Percentiles rank a stretch among this genome's conserved stretches.
phyloP scores from a whole-genome alignment of 2,888 invertebrate genomes.

The Diaprepes abbreviatus region DNA sequence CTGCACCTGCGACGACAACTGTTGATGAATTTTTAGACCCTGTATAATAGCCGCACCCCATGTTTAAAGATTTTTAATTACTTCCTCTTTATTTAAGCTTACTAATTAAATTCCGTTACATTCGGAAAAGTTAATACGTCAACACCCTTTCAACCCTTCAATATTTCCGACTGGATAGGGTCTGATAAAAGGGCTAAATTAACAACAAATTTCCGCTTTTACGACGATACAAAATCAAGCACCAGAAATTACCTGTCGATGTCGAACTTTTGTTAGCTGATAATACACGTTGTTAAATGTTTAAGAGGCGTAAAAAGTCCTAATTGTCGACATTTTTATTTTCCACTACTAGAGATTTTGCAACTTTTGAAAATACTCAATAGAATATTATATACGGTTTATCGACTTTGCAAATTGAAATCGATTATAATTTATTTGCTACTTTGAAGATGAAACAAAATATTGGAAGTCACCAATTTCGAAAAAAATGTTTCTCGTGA shows the following conservation, averaged over 20 bases:
- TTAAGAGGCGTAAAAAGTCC: not conserved
- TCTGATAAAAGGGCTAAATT: not conserved
- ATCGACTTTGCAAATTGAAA: no score
- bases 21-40: no score
- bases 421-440: no score
- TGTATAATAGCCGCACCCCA: no score
- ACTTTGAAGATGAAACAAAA: no score
- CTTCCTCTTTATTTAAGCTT: not conserved
- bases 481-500: no score
- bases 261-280: not conserved
- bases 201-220: constrained; percentile 1
- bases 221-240: constrained; percentile 4
- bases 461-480: no score
- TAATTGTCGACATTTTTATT: no score
- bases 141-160: not conserved
- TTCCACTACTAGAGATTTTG: no score
- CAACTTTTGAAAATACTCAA: no score
- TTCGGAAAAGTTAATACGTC: not conserved
- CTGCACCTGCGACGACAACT: no score
- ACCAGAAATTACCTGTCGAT: constrained; percentile 1
- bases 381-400: no score
- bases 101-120: not conserved
- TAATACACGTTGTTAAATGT: constrained; percentile 1
- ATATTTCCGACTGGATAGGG: not conserved
- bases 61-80: not conserved